Base-by-base conservation (phyloP, 2,888 invertebrate species). In the Uropetala carovei region DNA sequence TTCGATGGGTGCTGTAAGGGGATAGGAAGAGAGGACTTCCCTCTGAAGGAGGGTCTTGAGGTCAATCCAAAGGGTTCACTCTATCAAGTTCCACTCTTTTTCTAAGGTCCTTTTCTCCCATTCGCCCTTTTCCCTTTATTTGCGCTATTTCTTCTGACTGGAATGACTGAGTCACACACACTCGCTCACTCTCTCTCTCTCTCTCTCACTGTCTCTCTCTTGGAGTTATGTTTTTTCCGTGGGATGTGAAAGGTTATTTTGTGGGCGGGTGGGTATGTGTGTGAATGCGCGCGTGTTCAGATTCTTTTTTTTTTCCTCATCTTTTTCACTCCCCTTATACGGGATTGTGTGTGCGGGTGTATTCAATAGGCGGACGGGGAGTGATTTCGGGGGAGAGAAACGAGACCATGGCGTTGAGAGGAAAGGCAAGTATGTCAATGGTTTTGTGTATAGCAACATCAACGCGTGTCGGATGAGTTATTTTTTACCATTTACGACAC, bases 1-100 rank as follows among this genome's bases (percentile, higher is more conserved):
- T 75, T 75, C 75, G 75, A 75, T 11, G 75, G 75, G 75, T 27
- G 11, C 22, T 75, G 75, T 75, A 75, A 75, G 75, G 27, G 11
- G 75, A 75, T 75, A 75, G 27, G 11, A 27, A 75, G 22, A 75
- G 75, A 75, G 16, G 75, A 27, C 22, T 27, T 10, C 27, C 75
- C 27, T 75, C 75, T 75, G 22, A 13, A 75, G 27, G 27, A 75
- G 75, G 75, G 27, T 27, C 75, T 75, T 75, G 75, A 75, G 75
- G 75, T 75, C 75, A 75, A 75, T 75, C 27, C 75, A 27, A 27
- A 75, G 75, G 75, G 75, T 27, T 75, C 75, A 75, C 75, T 75
- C 22, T 75, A 75, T 75, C 75, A 75, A 75, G 9, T 75, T 75
- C 18, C 27, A 75, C 75, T 27, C 75, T 75, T 75, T 75, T 68